Evolutionary conservation across 2,797 vertebrate genomes (phyloP).

Genomic region (Silurus aristotelis): DNA sequence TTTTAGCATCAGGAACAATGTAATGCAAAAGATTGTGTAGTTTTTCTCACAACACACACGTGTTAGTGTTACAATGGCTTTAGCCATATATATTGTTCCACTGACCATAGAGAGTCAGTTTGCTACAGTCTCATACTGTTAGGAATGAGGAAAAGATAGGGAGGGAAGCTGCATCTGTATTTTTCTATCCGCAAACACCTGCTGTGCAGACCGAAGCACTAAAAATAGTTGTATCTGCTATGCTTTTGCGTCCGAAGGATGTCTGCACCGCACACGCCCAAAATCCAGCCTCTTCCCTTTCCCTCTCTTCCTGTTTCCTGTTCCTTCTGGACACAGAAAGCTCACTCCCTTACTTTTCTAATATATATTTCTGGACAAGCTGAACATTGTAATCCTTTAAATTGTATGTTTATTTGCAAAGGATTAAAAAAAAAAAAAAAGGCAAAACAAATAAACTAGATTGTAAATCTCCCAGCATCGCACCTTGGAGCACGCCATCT

Average conservation of each 20-base stretch:
- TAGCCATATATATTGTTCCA: not conserved
- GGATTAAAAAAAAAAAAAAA: not conserved
- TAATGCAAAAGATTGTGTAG: not conserved
- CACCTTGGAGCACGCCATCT: not conserved
- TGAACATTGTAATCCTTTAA: not conserved
- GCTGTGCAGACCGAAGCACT: constrained; percentile 16
- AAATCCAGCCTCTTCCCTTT: constrained; percentile 67
- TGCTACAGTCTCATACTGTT: not conserved
- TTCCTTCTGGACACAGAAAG: constrained; percentile 61
- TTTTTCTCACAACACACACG: not conserved
- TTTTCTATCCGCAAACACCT: constrained; percentile 18
- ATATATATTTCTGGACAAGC: not conserved
- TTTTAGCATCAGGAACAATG: not conserved
- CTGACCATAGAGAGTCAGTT: not conserved
- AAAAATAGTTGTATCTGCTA: constrained; percentile 44
- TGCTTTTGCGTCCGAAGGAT: constrained; percentile 50
- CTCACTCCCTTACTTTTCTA: not conserved
- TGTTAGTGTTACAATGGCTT: not conserved
- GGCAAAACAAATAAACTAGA: no score
- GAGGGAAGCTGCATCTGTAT: constrained; percentile 15
- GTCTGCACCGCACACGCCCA: constrained; percentile 47
- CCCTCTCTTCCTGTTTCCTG: constrained; percentile 61
- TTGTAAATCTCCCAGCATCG: not conserved
- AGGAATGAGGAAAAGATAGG: not conserved
- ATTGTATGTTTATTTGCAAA: not conserved